A percentile compares a stretch with the other conserved stretches of the same genome.
Conservation (phyloP, 2,888 invertebrate species). For the Sarcophaga subvicina region DNA sequence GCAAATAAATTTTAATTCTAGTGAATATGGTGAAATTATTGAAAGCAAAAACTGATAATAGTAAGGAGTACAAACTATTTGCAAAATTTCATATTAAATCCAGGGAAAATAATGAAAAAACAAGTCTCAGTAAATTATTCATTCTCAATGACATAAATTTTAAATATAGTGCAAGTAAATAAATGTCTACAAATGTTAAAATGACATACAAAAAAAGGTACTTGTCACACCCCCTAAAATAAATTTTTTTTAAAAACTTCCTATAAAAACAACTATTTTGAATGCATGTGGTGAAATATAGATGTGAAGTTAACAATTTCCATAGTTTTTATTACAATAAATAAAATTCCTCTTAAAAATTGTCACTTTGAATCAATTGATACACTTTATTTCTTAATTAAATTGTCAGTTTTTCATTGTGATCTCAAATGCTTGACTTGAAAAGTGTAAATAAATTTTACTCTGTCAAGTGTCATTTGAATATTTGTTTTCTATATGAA, state of each 20-base stretch:
- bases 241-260: no score
- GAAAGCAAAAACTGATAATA: no score
- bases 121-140: no score
- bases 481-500: neutral
- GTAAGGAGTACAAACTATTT: no score
- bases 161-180: neutral
- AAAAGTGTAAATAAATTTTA: neutral
- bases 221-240: neutral
- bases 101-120: no score
- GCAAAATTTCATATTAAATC: no score
- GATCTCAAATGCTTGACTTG: no score
- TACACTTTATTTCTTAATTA: conserved; percentile 21
- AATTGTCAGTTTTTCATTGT: conserved; percentile 5
- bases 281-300: neutral
- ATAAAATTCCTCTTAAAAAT: neutral
- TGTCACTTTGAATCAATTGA: conserved; percentile 38
- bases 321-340: neutral
- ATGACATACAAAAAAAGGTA: neutral
- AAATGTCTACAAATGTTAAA: conserved; percentile 9
- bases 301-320: neutral
- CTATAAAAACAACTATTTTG: no score
- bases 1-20: neutral
- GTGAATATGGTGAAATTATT: no score
- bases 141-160: no score
- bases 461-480: conserved; percentile 31